Conservation (phyloP, 2,888 invertebrate species). For the Biston betularia region DNA sequence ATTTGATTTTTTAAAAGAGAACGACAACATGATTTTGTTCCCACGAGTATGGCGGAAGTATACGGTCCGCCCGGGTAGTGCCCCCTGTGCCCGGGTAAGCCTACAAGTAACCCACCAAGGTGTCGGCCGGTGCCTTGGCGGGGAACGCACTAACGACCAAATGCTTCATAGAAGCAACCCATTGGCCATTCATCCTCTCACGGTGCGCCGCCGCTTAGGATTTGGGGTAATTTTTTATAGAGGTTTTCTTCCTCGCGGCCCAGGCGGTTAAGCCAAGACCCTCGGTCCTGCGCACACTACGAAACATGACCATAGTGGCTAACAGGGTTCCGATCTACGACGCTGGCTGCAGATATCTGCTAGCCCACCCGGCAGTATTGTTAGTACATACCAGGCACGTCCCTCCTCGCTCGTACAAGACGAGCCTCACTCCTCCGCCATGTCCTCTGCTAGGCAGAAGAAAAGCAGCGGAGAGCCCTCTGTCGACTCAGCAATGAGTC, state of each 20-base stretch:
- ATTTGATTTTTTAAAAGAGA: too few species aligned
- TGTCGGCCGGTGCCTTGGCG: slow-evolving; percentile 24
- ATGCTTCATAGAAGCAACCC: background rate
- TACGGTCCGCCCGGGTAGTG: slow-evolving; percentile 19
- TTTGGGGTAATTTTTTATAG: slow-evolving; percentile 21
- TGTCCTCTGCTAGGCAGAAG: slow-evolving; percentile 4
- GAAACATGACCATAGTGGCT: slow-evolving; percentile 8
- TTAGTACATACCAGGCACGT: background rate
- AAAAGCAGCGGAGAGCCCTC: background rate
- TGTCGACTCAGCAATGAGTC: too few species aligned
- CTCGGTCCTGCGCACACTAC: slow-evolving; percentile 3
- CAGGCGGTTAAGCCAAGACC: slow-evolving; percentile 20
- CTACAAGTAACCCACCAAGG: slow-evolving; percentile 18
- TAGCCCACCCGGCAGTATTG: background rate
- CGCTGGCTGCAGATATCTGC: background rate
- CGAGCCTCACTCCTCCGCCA: background rate
- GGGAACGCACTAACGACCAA: slow-evolving; percentile 19
- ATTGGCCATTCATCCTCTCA: slow-evolving; percentile 21
- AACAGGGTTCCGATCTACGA: background rate
- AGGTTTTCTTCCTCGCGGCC: slow-evolving; percentile 17
- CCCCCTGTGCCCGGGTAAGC: slow-evolving; percentile 25
- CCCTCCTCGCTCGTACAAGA: background rate
- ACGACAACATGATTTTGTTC: background rate
- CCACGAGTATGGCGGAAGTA: slow-evolving; percentile 22
- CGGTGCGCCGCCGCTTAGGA: slow-evolving; percentile 22